Conservation (phyloP, 2,888 invertebrate species). For the Thyatira batis region DNA sequence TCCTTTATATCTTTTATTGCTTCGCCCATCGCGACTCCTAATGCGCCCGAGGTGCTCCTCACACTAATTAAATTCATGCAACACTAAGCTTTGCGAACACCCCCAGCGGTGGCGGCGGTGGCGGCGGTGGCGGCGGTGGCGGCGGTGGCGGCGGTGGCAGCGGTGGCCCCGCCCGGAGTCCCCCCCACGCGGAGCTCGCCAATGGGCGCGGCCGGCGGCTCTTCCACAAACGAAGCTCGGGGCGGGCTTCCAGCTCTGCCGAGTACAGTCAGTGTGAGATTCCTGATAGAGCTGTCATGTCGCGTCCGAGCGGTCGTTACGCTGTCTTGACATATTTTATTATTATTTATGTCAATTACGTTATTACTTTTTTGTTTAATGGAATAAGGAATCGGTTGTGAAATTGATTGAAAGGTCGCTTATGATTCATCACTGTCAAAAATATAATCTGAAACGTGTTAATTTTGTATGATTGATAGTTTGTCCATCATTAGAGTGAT, state of each 20-base stretch:
- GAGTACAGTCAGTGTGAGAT: constrained; percentile 70
- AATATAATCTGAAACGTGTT: constrained; percentile 78
- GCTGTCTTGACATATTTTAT: constrained; percentile 81
- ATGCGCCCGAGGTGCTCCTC: constrained; percentile 81
- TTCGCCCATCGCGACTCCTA: constrained; percentile 82
- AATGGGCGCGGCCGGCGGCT: constrained; percentile 46
- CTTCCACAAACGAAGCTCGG: constrained; percentile 40
- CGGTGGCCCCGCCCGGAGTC: constrained; percentile 34
- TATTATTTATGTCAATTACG: constrained; percentile 83
- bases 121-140: constrained; percentile 34
- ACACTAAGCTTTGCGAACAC: constrained; percentile 74
- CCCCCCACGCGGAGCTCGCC: constrained; percentile 43
- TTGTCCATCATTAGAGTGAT: constrained; percentile 65
- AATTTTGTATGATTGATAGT: constrained; percentile 80
- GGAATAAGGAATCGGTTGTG: constrained; percentile 80
- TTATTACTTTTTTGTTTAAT: constrained; percentile 82
- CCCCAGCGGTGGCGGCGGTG: constrained; percentile 42
- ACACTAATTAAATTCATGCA: constrained; percentile 82
- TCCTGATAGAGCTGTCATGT: constrained; percentile 80
- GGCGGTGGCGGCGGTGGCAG: constrained; percentile 4
- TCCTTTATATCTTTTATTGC: constrained; percentile 83
- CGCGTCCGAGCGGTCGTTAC: constrained; percentile 78
- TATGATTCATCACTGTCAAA: constrained; percentile 81
- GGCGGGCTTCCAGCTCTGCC: too few relatives aligned
- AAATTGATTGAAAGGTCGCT: constrained; percentile 80